phyloP scores from a whole-genome alignment of 2,797 vertebrate species.

The Myotis daubentonii region DNA sequence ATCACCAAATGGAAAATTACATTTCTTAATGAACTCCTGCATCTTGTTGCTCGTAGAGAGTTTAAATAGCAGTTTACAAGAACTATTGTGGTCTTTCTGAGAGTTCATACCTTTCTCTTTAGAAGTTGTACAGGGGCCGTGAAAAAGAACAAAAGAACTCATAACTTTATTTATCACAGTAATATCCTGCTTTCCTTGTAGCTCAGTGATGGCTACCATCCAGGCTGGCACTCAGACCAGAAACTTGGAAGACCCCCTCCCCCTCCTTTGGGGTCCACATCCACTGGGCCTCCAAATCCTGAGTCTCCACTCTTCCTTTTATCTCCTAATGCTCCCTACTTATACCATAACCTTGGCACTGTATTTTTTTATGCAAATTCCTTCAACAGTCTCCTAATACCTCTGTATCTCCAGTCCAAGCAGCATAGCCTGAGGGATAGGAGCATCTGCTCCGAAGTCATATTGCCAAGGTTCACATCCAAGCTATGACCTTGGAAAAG shows the following conservation, averaged over 20 bases:
- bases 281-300: not conserved
- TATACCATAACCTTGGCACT: not conserved
- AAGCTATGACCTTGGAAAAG: not conserved
- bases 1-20: conserved; percentile 64
- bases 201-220: not conserved
- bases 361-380: not conserved
- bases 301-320: not conserved
- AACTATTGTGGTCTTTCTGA: not conserved
- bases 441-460: not conserved
- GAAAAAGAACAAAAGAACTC: not conserved
- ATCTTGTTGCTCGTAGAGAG: conserved; percentile 14
- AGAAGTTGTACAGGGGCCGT: not conserved
- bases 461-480: not conserved
- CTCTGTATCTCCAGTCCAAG: not conserved
- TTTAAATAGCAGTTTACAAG: conserved; percentile 67
- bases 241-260: not conserved
- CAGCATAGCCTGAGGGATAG: not conserved
- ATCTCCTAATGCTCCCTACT: not conserved
- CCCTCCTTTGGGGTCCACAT: not conserved
- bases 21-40: conserved; percentile 63
- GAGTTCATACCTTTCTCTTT: conserved; percentile 21
- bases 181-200: not conserved
- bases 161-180: not conserved
- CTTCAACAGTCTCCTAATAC: not conserved
- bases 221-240: not conserved